Conservation (phyloP, 2,113 vertebrate genomes). For the Microtus ochrogaster region DNA sequence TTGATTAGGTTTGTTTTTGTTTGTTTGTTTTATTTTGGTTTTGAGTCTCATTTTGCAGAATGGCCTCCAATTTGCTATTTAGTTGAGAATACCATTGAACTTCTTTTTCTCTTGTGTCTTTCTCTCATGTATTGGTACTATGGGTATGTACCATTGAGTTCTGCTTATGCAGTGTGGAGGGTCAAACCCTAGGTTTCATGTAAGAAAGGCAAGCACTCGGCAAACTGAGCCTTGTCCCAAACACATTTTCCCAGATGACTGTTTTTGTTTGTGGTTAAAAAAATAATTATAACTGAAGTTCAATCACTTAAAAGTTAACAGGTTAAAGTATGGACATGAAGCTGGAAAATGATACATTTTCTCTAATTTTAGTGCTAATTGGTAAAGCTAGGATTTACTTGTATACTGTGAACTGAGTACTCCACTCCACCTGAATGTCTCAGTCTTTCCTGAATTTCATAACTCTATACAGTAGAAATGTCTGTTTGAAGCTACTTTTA, state of each 20-base stretch:
- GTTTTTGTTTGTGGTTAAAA: too few relatives aligned
- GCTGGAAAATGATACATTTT: not conserved
- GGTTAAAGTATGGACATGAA: not conserved
- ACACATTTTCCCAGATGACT: not conserved
- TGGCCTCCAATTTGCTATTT: not conserved
- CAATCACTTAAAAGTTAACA: not conserved
- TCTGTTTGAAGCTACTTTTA: not conserved
- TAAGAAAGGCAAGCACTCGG: not conserved
- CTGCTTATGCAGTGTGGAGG: not conserved
- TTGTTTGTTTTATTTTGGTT: not conserved
- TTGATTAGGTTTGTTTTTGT: not conserved
- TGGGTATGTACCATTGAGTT: too few relatives aligned
- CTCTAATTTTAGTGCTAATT: not conserved
- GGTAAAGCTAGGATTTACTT: not conserved
- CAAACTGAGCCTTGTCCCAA: not conserved
- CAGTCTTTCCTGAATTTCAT: not conserved
- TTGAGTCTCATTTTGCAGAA: too few relatives aligned
- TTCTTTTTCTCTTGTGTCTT: not conserved
- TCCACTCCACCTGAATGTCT: not conserved
- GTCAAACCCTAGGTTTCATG: not conserved
- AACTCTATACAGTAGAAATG: not conserved
- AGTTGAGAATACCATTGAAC: not conserved
- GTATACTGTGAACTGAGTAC: not conserved
- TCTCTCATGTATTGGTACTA: not conserved
- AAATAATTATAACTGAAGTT: too few relatives aligned